Evolutionary conservation across 2,797 vertebrate species (phyloP).

Genomic region (Bothrops alternatus): DNA sequence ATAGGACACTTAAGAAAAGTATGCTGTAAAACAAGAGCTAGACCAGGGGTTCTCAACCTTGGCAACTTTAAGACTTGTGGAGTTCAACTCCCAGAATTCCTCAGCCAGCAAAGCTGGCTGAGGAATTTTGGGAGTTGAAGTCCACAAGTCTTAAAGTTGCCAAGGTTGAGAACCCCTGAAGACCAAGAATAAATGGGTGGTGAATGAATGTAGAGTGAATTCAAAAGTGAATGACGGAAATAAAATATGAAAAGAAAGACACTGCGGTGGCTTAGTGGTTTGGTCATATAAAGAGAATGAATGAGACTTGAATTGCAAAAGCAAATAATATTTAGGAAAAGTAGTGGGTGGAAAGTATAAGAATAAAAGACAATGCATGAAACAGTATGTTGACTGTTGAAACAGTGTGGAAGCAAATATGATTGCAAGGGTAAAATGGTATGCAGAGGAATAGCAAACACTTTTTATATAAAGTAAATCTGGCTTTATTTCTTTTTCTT

Average conservation of each 20-base stretch:
- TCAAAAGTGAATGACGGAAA: background rate
- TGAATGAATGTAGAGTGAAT: background rate
- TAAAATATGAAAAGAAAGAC: background rate
- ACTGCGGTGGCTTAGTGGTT: background rate
- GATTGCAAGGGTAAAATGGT: background rate
- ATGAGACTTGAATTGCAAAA: background rate
- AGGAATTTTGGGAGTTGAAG: no score
- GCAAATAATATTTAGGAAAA: background rate
- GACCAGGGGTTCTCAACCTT: background rate
- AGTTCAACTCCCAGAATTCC: no score
- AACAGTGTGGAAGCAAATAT: background rate
- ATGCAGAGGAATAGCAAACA: background rate
- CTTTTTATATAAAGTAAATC: background rate
- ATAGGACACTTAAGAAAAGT: background rate
- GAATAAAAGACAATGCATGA: background rate
- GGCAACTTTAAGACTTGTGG: no score
- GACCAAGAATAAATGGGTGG: background rate
- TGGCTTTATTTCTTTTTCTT: background rate
- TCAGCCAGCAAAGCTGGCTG: no score
- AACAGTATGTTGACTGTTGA: background rate
- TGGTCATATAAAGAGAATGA: background rate
- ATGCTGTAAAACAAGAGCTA: background rate
- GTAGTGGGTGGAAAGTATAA: background rate
- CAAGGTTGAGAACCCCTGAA: background rate
- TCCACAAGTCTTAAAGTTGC: no score